Percentiles rank a stretch among this genome's conserved stretches.
These are phyloP conservation scores for Cydia fagiglandana DNA, from an alignment of 1,140 invertebrate genomes.

Conservation along the genomic window DNA sequence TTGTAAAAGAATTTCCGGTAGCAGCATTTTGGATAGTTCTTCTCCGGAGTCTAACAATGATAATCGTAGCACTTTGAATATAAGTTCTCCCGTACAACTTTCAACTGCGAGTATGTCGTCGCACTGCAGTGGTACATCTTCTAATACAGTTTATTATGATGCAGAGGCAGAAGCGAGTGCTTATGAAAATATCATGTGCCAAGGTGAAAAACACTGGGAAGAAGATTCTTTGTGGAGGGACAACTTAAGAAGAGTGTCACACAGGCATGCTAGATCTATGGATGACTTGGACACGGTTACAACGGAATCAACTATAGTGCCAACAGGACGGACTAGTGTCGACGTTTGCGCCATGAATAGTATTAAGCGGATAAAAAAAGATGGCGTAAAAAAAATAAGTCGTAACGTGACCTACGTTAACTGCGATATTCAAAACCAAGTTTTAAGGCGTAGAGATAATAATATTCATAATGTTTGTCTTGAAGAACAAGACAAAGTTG, in stretches of 20 bases:
- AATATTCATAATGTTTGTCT: slow-evolving; percentile 44
- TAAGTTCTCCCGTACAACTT: slow-evolving; percentile 51
- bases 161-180: slow-evolving; percentile 68
- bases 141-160: slow-evolving; percentile 74
- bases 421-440: slow-evolving; percentile 79
- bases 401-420: slow-evolving; percentile 88
- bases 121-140: slow-evolving; percentile 72
- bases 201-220: slow-evolving; percentile 88
- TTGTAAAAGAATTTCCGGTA: slow-evolving; percentile 73
- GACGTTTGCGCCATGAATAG: slow-evolving; percentile 66
- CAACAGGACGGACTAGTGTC: slow-evolving; percentile 51
- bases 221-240: slow-evolving; percentile 90
- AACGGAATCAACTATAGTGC: slow-evolving; percentile 45
- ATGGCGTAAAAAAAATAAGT: slow-evolving; percentile 73
- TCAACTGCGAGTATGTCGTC: slow-evolving; percentile 73
- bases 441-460: slow-evolving; percentile 48
- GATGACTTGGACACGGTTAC: slow-evolving; percentile 86
- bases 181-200: slow-evolving; percentile 75
- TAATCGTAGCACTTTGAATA: slow-evolving; percentile 45
- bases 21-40: slow-evolving; percentile 49
- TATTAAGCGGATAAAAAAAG: slow-evolving; percentile 68
- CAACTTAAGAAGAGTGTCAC: slow-evolving; percentile 86
- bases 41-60: slow-evolving; percentile 47
- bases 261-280: slow-evolving; percentile 88
- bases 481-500: slow-evolving; percentile 55